These are phyloP conservation scores for Chrysolina oricalcia DNA, from an alignment of 2,888 invertebrate genomes.

Conservation along the genomic window DNA sequence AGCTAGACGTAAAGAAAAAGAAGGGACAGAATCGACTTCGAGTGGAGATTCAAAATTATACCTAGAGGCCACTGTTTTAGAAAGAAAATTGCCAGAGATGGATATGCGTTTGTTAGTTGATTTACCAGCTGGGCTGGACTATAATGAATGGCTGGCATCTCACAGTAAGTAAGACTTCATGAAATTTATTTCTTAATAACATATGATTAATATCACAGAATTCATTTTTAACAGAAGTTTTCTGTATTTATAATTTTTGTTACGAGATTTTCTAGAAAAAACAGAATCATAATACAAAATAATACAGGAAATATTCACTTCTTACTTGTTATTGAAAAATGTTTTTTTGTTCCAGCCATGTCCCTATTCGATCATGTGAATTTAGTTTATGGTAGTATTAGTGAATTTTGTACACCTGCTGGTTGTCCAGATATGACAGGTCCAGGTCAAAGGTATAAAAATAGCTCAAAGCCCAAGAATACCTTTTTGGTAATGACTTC, in stretches of 20 bases:
- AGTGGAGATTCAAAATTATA: constrained; percentile 93
- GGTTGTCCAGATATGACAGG: constrained; percentile 98
- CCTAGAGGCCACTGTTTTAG: constrained; percentile 94
- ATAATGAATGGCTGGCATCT: constrained; percentile 99
- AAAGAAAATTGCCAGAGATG: constrained; percentile 94
- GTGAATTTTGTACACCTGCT: constrained; percentile 97
- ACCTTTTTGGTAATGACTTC: neutral
- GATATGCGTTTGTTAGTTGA: constrained; percentile 96
- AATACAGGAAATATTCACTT: neutral
- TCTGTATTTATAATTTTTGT: too few relatives aligned
- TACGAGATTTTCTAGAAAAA: too few relatives aligned
- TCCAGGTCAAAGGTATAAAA: constrained; percentile 89
- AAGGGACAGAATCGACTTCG: constrained; percentile 79
- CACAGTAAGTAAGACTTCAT: constrained; percentile 84
- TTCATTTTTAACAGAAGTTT: too few relatives aligned
- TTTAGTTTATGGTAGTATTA: constrained; percentile 97
- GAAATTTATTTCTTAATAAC: neutral
- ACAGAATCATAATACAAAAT: too few relatives aligned
- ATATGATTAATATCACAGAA: neutral
- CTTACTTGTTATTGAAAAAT: neutral
- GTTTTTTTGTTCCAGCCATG: constrained; percentile 80
- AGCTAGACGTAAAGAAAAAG: constrained; percentile 97
- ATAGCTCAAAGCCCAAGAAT: neutral
- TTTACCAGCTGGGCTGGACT: constrained; percentile 95
- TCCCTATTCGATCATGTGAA: constrained; percentile 99